Evolutionary conservation across 2,888 invertebrate genomes (phyloP), one percentile per base, ranked within the genome.

Genomic region (Embidobia sp.): DNA sequence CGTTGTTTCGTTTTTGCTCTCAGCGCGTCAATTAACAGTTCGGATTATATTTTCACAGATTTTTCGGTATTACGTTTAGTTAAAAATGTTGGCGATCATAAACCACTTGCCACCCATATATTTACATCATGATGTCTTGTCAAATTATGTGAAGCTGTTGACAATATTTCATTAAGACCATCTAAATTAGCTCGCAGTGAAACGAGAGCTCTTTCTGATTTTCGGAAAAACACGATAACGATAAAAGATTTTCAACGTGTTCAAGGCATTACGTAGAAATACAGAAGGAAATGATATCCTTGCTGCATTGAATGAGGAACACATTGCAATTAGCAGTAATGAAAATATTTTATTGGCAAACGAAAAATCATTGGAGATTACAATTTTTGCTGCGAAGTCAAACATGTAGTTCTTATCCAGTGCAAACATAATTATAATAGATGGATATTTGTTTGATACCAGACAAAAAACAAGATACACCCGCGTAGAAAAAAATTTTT

Each of bases 381-480:
- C 13, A 11, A 11, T 37, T 15, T 37, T 37, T 37, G 6, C 37
- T 4, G 13, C 15, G 13, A 37, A 37, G 13, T 15, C 37, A 5
- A 37, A 37, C 13, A 11, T 37, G 15, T 3, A n/a, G 8, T 37
- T 37, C 15, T 37, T 37, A n/a, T 4, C 11, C 3, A 13, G n/a
- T 5, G 31, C 31, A 8, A n/a, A 31, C 3, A n/a, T 37, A 19
- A 15, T 63, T 0, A 40, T 49, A 26, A 15, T 19, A n/a, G 59
- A 59, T 33, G 59, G 59, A n/a, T 8, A 42, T 51, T 46, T 66
- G 53, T 15, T 33, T 66, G 8, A 22, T 66, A 10, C 33, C 53
- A 11, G 13, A 66, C 37, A 66, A 66, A 10, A 11, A 10, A 27
- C 10, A 46, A 8, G 46, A 27, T 1, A 27, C n/a, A n/a, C n/a